These are phyloP conservation scores for Cherax destructor DNA, from an alignment of 1,140 invertebrate species.

Conservation along the genomic window DNA sequence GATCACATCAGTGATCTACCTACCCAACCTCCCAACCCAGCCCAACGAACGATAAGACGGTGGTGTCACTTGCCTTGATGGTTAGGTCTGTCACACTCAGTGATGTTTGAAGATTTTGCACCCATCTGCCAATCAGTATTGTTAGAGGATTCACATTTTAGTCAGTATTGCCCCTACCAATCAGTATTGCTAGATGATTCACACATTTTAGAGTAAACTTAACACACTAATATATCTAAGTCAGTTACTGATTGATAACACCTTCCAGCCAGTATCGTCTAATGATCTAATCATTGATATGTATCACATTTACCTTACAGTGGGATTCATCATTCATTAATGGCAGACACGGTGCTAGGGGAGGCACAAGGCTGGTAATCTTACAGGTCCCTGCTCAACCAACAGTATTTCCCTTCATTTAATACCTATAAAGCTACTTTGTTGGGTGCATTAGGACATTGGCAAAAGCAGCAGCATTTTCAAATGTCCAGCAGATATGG, in stretches of 20 bases:
- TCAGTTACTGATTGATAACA: not conserved
- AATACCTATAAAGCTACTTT: not conserved
- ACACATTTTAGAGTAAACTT: not conserved
- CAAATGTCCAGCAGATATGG: not conserved
- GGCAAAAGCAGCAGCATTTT: not conserved
- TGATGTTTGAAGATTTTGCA: not conserved
- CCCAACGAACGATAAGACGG: not conserved
- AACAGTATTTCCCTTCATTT: not conserved
- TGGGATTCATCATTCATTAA: not conserved
- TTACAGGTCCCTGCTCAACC: conserved; percentile 1
- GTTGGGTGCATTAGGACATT: not conserved
- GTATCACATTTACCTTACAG: too few relatives aligned
- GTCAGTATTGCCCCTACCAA: not conserved
- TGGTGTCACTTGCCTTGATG: not conserved
- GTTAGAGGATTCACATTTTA: not conserved
- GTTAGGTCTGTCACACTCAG: not conserved
- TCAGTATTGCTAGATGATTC: not conserved
- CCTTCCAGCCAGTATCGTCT: conserved; percentile 3
- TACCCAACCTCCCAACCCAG: not conserved
- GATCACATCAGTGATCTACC: not conserved
- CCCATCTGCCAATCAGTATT: not conserved
- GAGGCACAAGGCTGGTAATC: not conserved
- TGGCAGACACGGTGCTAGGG: not conserved
- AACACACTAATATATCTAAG: not conserved
- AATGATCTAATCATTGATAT: not conserved